Conservation (phyloP, 2,113 vertebrate species). For the Microtus ochrogaster region DNA sequence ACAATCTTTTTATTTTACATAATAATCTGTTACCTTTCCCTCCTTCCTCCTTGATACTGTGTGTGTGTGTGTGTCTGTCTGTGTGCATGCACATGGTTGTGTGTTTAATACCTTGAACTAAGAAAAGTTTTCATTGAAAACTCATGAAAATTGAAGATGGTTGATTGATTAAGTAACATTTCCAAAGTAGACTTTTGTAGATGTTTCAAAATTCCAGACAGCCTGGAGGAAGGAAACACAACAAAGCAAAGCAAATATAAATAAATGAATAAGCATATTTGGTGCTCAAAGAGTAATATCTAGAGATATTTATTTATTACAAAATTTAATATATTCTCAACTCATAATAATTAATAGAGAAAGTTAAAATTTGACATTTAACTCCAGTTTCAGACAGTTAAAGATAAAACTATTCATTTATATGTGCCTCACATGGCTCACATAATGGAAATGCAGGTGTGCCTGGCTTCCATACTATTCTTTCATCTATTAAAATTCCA, state of each 20-base stretch:
- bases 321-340: background rate
- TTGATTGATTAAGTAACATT: background rate
- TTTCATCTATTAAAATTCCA: constrained; percentile 63
- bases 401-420: constrained; percentile 25
- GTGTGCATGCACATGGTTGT: background rate
- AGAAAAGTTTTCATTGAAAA: background rate
- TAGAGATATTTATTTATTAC: constrained; percentile 24
- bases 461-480: constrained; percentile 26
- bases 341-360: constrained; percentile 2
- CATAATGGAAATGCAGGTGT: constrained; percentile 11
- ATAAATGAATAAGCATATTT: background rate
- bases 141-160: constrained; percentile 10
- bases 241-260: background rate
- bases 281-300: background rate
- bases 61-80: no score
- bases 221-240: constrained; percentile 33
- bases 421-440: background rate
- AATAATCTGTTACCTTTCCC: no score
- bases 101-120: background rate
- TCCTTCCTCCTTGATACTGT: no score
- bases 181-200: background rate
- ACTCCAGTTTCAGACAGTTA: constrained; percentile 21
- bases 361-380: constrained; percentile 7
- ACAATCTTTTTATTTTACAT: no score
- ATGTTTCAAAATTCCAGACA: constrained; percentile 12